Evolutionary conservation across 2,797 vertebrate species (phyloP), one percentile per base, ranked within the genome.

Genomic region (Orientallactaga sibirica): DNA sequence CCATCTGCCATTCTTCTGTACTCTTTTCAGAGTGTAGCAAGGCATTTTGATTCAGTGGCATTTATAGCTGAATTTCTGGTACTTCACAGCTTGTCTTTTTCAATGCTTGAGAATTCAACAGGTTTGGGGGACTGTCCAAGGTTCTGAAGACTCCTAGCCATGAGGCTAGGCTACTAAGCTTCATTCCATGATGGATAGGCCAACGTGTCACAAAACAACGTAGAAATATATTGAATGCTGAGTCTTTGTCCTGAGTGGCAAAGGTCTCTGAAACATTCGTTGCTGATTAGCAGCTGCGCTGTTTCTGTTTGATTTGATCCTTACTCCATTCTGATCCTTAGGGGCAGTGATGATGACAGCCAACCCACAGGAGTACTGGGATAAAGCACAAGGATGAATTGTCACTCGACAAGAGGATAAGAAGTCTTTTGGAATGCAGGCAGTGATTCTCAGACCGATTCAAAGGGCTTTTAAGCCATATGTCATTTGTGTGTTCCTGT

Each of bases 291-390:
- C 43, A 52, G 62, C 6, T 43, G 2, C 43, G 41, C 29, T 74
- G 9, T 86, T 93, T 92, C 77, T 55, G 5, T 77, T 94, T 87
- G 86, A 79, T 91, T 97, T 70, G 20, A 92, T 91, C 92, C 93
- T 87, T 82, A 85, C 15, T 88, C 88, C 24, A 83, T 12, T 64
- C 14, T 86, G 66, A n/a, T 88, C 22, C 12, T 79, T 74, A 19
- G 7, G 1, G 41, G 24, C 4, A 14, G 25, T 67, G 20, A 66
- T 33, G 15, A 64, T 73, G 20, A 93, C 8, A 70, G 24, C n/a
- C n/a, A 70, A 6, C n/a, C 19, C 33, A 71, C 5, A 78, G 55
- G 11, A 64, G 4, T 62, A 55, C 66, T 41, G 41, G 22, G 92
- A 82, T 41, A 80, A 93, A 93, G 43, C 29, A 91, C 12, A 5